Evolutionary conservation across 2,113 vertebrate species (phyloP).

Genomic region (Trogon melanurus): DNA sequence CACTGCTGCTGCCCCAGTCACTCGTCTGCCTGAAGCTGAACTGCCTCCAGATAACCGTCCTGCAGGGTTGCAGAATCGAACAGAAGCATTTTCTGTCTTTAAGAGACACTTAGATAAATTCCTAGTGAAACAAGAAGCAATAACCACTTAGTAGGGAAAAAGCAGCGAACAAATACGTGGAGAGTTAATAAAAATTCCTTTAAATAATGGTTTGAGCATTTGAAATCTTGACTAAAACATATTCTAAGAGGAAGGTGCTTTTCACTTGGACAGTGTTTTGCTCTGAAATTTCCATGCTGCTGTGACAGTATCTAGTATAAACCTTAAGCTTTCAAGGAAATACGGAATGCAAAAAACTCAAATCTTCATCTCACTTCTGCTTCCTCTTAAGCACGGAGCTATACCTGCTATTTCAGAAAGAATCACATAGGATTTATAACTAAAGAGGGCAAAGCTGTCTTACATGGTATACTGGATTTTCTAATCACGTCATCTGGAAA

Average conservation of each 20-base stretch:
- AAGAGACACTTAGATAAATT: not conserved
- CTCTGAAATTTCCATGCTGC: not conserved
- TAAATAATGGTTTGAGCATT: not conserved
- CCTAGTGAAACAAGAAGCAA: not conserved
- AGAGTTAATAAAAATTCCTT: not conserved
- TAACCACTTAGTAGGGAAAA: not conserved
- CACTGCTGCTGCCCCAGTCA: not conserved
- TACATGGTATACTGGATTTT: not conserved
- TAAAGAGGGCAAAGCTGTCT: not conserved
- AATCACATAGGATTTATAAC: not conserved
- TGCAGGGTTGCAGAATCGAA: accelerated
- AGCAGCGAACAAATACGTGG: not conserved
- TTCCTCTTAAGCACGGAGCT: not conserved
- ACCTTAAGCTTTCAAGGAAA: not conserved
- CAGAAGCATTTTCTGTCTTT: not conserved
- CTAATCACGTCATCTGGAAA: not conserved
- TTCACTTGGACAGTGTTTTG: not conserved
- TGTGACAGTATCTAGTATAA: not conserved
- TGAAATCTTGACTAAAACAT: not conserved
- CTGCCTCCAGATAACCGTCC: not conserved
- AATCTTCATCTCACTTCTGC: not conserved
- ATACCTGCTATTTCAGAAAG: not conserved
- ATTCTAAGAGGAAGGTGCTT: not conserved
- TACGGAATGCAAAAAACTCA: not conserved
- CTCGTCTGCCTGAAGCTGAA: not conserved